phyloP scores from a whole-genome alignment of 2,113 vertebrate genomes.

The Oceanites oceanicus region DNA sequence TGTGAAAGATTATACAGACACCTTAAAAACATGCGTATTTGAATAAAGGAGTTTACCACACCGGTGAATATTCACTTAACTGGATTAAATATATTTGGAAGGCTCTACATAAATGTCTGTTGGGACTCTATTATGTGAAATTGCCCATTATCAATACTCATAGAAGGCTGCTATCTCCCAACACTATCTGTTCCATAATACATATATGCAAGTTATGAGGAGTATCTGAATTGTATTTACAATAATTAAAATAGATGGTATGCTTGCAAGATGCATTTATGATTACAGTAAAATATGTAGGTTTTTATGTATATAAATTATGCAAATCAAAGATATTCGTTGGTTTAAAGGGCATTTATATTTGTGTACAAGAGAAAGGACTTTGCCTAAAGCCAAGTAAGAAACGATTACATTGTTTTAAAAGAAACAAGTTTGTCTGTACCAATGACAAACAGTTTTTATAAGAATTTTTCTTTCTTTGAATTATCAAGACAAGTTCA shows the following conservation, averaged over 20 bases:
- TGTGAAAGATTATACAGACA: not conserved
- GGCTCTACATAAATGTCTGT: not conserved
- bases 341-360: not conserved
- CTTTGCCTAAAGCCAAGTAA: not conserved
- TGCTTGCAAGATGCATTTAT: not conserved
- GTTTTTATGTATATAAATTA: not conserved
- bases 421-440: not conserved
- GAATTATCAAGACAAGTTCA: not conserved
- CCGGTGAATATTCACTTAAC: not conserved
- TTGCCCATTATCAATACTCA: not conserved
- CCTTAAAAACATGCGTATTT: not conserved
- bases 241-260: not conserved
- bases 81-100: not conserved
- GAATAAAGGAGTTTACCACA: not conserved
- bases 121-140: not conserved
- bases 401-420: not conserved
- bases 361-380: not conserved
- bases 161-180: not conserved
- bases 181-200: not conserved
- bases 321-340: not conserved
- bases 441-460: not conserved
- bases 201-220: not conserved
- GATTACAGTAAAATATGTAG: not conserved
- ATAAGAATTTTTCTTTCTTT: not conserved
- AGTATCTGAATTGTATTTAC: not conserved